These are phyloP conservation scores for Lagopus leucura DNA, from an alignment of 2,113 vertebrate species.

Conservation along the genomic window DNA sequence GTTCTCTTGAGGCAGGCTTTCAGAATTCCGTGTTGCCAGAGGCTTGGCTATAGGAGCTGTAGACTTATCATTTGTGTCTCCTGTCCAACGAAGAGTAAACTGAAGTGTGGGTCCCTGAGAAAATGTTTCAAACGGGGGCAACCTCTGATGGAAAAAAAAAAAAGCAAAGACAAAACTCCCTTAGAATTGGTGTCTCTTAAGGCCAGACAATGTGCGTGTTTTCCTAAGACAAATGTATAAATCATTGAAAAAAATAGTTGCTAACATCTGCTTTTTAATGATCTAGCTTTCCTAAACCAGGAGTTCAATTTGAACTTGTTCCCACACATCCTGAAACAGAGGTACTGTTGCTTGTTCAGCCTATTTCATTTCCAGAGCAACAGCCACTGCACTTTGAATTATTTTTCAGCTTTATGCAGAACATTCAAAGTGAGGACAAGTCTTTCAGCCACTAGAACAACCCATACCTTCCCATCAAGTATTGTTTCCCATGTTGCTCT, in stretches of 20 bases:
- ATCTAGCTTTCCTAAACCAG: background rate
- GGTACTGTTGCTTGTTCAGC: background rate
- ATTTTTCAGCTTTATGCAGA: background rate
- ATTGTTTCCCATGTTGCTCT: conserved; percentile 99
- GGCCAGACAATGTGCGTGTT: background rate
- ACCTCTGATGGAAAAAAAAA: conserved; percentile 78
- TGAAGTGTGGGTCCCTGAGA: conserved; percentile 99
- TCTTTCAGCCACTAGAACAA: background rate
- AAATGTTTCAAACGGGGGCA: conserved; percentile 99
- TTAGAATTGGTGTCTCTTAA: background rate
- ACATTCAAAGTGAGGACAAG: background rate
- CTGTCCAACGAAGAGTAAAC: conserved; percentile 97
- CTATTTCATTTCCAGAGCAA: background rate
- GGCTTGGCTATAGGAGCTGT: conserved; percentile 94
- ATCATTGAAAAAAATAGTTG: background rate
- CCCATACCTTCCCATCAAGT: conserved; percentile 93
- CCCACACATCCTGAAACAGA: background rate
- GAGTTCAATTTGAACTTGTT: background rate
- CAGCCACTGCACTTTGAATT: background rate
- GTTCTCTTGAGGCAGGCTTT: conserved; percentile 90
- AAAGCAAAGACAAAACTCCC: background rate
- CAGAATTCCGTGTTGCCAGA: conserved; percentile 95
- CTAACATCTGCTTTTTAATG: background rate
- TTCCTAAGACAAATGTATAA: background rate
- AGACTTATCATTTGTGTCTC: conserved; percentile 91